phyloP scores from a whole-genome alignment of 1,140 invertebrate genomes.

The Episyrphus balteatus region DNA sequence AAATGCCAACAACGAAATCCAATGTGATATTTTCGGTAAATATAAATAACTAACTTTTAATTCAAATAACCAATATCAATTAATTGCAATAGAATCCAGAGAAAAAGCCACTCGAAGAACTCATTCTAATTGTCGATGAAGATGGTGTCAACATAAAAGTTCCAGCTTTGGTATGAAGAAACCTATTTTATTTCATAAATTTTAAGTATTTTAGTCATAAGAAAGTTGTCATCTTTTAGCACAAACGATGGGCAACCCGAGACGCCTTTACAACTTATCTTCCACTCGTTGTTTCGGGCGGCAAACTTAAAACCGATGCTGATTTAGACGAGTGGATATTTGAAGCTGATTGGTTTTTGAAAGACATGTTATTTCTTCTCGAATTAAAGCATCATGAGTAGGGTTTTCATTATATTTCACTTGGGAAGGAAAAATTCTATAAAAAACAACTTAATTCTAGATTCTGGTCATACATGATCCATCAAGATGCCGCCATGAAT shows the following conservation, averaged over 20 bases:
- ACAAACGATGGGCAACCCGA: conserved; percentile 5
- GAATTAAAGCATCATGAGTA: conserved; percentile 23
- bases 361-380: conserved; percentile 25
- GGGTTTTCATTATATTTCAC: conserved; percentile 1
- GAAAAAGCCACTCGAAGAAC: too few species aligned
- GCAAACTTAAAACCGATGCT: conserved; percentile 15
- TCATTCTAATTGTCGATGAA: too few species aligned
- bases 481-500: conserved; percentile 53
- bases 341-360: conserved; percentile 16
- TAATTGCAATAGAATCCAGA: too few species aligned
- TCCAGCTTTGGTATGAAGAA: too few species aligned
- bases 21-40: too few species aligned
- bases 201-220: too few species aligned
- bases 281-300: conserved; percentile 18
- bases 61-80: too few species aligned
- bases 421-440: not conserved
- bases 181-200: too few species aligned
- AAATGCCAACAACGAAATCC: too few species aligned
- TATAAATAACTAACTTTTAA: too few species aligned
- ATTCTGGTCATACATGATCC: conserved; percentile 73
- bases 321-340: conserved; percentile 28
- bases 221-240: conserved; percentile 1
- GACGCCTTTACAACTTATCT: conserved; percentile 16
- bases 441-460: conserved; percentile 38
- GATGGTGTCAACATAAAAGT: too few species aligned